These are phyloP conservation scores for Proisotoma minuta DNA, from an alignment of 2,888 invertebrate species.

Conservation along the genomic window DNA sequence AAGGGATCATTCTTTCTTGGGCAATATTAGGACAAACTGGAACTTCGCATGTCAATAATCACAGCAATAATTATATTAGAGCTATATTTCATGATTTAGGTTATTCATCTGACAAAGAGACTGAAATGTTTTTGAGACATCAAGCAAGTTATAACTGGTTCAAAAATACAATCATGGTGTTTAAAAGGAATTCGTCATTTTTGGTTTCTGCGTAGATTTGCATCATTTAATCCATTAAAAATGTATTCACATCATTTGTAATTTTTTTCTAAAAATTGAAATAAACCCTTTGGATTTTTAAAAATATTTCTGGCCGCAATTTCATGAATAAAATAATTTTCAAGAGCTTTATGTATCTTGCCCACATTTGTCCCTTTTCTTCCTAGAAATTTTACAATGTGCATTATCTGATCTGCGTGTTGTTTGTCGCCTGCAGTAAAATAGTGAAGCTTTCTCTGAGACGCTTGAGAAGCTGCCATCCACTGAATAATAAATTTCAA, in stretches of 20 bases:
- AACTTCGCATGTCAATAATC: constrained; percentile 34
- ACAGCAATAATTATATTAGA: constrained; percentile 24
- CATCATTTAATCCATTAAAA: no score
- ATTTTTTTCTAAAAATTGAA: neutral
- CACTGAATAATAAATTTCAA: constrained; percentile 60
- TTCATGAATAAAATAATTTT: neutral
- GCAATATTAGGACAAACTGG: constrained; percentile 33
- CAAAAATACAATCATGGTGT: constrained; percentile 12
- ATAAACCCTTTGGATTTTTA: neutral
- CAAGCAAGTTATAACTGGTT: neutral
- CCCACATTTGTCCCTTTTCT: neutral
- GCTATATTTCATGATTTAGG: neutral
- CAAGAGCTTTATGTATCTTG: neutral
- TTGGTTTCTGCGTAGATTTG: no score
- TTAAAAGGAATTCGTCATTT: no score
- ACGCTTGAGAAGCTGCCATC: constrained; percentile 52
- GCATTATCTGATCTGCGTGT: neutral
- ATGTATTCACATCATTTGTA: no score
- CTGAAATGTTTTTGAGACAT: neutral
- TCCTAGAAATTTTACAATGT: neutral
- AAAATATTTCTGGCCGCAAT: neutral
- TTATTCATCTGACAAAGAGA: neutral
- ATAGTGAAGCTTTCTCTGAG: neutral
- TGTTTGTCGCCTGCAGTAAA: neutral
- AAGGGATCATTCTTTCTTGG: constrained; percentile 36